Evolutionary conservation across 2,888 invertebrate species (phyloP).

Genomic region (Sympetrum striolatum): DNA sequence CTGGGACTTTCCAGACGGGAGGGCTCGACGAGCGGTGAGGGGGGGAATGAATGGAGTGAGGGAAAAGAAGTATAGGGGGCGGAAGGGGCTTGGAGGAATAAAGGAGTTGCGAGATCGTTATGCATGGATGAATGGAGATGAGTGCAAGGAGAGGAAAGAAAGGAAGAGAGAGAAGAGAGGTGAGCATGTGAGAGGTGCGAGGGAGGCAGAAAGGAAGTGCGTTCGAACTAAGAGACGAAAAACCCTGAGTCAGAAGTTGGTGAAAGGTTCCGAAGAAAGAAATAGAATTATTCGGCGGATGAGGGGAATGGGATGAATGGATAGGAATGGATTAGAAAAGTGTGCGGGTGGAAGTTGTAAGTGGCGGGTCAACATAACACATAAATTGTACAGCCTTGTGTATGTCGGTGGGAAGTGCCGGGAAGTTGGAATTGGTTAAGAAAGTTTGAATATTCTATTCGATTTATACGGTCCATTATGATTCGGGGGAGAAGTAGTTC

Average conservation of each 20-base stretch:
- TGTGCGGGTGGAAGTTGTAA: not conserved
- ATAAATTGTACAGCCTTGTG: not conserved
- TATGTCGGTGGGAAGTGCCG: not conserved
- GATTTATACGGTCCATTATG: not conserved
- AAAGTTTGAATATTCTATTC: not conserved
- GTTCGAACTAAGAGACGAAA: not conserved
- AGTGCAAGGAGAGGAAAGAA: not conserved
- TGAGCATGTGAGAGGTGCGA: not conserved
- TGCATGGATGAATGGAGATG: not conserved
- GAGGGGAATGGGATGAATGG: not conserved
- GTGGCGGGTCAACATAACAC: not conserved
- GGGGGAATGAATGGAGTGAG: not conserved
- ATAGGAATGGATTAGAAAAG: not conserved
- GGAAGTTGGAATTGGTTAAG: not conserved
- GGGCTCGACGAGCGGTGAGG: not conserved
- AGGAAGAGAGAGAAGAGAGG: not conserved
- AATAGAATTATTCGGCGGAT: not conserved
- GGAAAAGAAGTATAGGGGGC: not conserved
- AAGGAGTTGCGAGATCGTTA: not conserved
- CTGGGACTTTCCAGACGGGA: not conserved
- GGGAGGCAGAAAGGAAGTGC: not conserved
- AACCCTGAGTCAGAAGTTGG: not conserved
- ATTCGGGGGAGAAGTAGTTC: not conserved
- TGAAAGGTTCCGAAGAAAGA: not conserved
- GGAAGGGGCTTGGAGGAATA: not conserved